Percentiles rank a stretch among this genome's conserved stretches.
Conservation (phyloP, 1,140 invertebrate genomes). For the Bombus huntii region DNA sequence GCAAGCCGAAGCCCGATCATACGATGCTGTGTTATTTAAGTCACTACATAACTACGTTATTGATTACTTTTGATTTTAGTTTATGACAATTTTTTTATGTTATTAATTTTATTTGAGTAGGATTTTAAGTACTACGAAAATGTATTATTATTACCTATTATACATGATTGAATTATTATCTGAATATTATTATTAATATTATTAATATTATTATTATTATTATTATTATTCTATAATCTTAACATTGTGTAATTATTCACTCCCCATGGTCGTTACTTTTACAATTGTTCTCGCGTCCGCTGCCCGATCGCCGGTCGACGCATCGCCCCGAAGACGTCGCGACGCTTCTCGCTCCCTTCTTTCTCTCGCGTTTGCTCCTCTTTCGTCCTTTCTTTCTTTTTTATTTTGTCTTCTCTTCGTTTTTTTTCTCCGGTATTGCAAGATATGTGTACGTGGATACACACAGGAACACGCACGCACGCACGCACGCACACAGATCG, state of each 20-base stretch:
- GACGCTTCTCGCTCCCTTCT: conserved; percentile 40
- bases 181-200: conserved; percentile 65
- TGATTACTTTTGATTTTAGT: conserved; percentile 81
- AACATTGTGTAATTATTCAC: conserved; percentile 70
- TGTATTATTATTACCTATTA: conserved; percentile 69
- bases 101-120: conserved; percentile 82
- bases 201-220: conserved; percentile 72
- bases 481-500: background rate
- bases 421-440: background rate
- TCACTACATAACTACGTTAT: conserved; percentile 81
- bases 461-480: background rate
- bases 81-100: conserved; percentile 81
- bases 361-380: conserved; percentile 54
- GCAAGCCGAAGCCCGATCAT: conserved; percentile 72
- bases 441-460: background rate
- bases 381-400: conserved; percentile 4
- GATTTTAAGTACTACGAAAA: conserved; percentile 74
- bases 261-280: conserved; percentile 72
- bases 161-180: conserved; percentile 68
- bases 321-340: conserved; percentile 47
- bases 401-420: background rate
- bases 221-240: conserved; percentile 75
- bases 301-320: conserved; percentile 64
- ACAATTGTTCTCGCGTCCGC: conserved; percentile 76
- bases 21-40: conserved; percentile 83